phyloP scores from a whole-genome alignment of 2,797 vertebrate genomes.

The Nannoperca australis region DNA sequence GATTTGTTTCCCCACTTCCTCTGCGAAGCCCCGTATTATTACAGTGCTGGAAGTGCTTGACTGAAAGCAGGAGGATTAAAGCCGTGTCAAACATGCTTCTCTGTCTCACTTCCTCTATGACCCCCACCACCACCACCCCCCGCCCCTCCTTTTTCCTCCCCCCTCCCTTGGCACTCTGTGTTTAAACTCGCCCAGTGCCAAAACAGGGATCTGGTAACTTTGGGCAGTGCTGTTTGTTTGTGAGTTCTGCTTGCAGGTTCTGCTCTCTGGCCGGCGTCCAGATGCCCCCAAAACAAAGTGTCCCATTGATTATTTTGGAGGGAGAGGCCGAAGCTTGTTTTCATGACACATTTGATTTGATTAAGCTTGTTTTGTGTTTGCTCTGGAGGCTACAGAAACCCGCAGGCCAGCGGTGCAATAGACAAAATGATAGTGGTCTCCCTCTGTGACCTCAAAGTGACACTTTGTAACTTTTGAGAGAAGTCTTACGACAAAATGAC shows the following conservation, averaged over 20 bases:
- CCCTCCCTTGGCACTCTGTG: constrained; percentile 64
- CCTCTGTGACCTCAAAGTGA: constrained; percentile 39
- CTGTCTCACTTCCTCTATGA: constrained; percentile 78
- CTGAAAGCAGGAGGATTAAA: constrained; percentile 82
- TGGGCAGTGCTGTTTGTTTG: constrained; percentile 75
- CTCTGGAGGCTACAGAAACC: constrained; percentile 54
- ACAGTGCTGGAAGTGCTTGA: constrained; percentile 70
- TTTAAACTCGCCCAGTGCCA: constrained; percentile 75
- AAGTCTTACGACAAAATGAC: constrained; percentile 4
- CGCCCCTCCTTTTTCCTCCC: constrained; percentile 8
- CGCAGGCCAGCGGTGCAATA: constrained; percentile 26
- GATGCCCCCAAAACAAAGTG: constrained; percentile 74
- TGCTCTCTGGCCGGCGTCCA: constrained; percentile 79
- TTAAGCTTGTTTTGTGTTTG: constrained; percentile 72
- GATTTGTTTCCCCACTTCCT: constrained; percentile 70
- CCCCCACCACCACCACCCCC: constrained; percentile 6
- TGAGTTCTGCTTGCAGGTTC: constrained; percentile 74
- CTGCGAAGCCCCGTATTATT: constrained; percentile 70
- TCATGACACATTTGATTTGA: constrained; percentile 77
- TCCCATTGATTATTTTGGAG: constrained; percentile 75
- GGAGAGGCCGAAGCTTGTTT: constrained; percentile 72
- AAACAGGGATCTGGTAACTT: constrained; percentile 78
- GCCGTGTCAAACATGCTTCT: constrained; percentile 84
- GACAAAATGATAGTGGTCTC: constrained; percentile 43
- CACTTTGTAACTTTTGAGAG: constrained; percentile 1